These are phyloP conservation scores for Galeopsomyia nigrocyanea DNA, from an alignment of 2,888 invertebrate species.

Conservation along the genomic window DNA sequence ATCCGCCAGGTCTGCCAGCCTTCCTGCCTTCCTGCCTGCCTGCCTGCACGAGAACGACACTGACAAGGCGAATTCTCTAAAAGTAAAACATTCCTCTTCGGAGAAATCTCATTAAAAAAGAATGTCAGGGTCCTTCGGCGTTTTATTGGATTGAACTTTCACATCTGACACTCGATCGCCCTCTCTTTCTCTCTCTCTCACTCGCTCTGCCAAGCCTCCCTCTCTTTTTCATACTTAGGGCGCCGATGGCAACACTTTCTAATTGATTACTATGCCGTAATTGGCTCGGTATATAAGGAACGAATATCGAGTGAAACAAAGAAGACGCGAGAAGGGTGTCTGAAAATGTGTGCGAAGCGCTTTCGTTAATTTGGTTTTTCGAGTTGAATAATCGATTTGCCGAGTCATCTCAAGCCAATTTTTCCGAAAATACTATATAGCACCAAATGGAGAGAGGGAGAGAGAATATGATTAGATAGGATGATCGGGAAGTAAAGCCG, in stretches of 20 bases:
- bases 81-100: conserved; percentile 43
- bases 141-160: conserved; percentile 46
- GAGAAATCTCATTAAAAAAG: conserved; percentile 44
- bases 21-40: background rate
- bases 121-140: conserved; percentile 32
- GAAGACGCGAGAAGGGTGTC: background rate
- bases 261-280: conserved; percentile 38
- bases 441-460: background rate
- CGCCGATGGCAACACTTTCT: conserved; percentile 11
- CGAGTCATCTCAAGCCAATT: conserved; percentile 63
- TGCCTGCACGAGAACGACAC: background rate
- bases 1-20: background rate
- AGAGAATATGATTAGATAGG: background rate
- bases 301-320: background rate
- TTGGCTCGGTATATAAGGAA: conserved; percentile 11
- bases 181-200: too few species aligned
- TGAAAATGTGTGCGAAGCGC: conserved; percentile 36
- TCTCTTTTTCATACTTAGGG: background rate
- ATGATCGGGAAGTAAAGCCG: too few species aligned
- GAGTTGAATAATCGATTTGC: conserved; percentile 54
- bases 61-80: conserved; percentile 30
- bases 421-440: conserved; percentile 50
- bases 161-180: conserved; percentile 20
- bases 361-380: conserved; percentile 58
- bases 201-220: too few species aligned